Base-by-base conservation (phyloP, 2,888 invertebrate genomes). In the Caenorhabditis doughertyi region DNA sequence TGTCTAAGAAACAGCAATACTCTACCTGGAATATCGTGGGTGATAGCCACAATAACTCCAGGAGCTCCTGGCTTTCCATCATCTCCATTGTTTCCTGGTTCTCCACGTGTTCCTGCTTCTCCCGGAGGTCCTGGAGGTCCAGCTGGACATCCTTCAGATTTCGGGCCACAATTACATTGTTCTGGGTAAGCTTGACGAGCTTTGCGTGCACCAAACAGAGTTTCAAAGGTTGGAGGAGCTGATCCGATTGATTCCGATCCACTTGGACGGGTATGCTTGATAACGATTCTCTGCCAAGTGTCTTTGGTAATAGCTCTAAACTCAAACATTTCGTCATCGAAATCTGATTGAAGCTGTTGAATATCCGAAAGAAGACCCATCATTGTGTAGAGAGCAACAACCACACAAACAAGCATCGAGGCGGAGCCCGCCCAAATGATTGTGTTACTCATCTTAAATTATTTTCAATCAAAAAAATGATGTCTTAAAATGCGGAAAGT, bases 121-220 rank as follows among this genome's bases (percentile, higher is more conserved):
- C 88, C 88, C 13, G 86, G 85, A 4, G 84, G 80, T 58, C 88
- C 88, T 25, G 88, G 87, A 27, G 88, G 88, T 64, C 88, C 88
- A 25, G 87, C 87, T 60, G 88, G 87, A 55, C 88, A 88, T 44
- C 85, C 88, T 11, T 77, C 82, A 9, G 80, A 79, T 23, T 81
- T 67, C 16, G 86, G 84, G 16, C 88, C 88, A 72, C 88, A 88
- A 71, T 87, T 87, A 79, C 88, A 88, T 71, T 85, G 84, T 39
- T 85, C 85, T 25, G 70, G 73, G 21, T 62, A 80, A 49, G 81
- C 81, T 68, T 84, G 81, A 79, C 88, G 81, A 70, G 85, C 81
- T 13, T 76, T 53, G 53, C 86, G 80, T n/a, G 53, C 29, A 11
- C 85, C 84, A 83, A 88, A 80, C 5, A 88, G 79, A 47, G 65